phyloP scores from a whole-genome alignment of 2,888 invertebrate species.

The Pardosa pseudoannulata region DNA sequence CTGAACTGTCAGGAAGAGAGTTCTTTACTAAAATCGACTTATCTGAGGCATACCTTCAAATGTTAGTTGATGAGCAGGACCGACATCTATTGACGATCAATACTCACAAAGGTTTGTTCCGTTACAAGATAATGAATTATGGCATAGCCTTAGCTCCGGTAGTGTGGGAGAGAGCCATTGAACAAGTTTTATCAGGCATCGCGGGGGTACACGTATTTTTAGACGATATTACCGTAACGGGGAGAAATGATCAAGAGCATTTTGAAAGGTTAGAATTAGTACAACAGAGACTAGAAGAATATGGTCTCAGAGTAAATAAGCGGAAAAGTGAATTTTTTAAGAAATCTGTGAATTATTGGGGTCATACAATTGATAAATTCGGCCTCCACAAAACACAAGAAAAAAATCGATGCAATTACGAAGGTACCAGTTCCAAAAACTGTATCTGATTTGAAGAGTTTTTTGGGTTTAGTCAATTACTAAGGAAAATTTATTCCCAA shows the following conservation, averaged over 20 bases:
- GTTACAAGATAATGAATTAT: conserved; percentile 75
- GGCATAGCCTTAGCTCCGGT: conserved; percentile 77
- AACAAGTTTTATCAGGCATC: too few species aligned
- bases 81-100: conserved; percentile 76
- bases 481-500: conserved; percentile 52
- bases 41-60: conserved; percentile 76
- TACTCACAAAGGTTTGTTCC: conserved; percentile 75
- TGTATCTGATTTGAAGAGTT: conserved; percentile 42
- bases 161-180: too few species aligned
- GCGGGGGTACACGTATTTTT: too few species aligned
- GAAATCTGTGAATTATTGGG: conserved; percentile 36
- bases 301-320: too few species aligned
- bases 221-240: too few species aligned
- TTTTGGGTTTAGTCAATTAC: too few species aligned
- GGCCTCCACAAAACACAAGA: conserved; percentile 48
- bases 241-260: too few species aligned
- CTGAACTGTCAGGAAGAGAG: neutral
- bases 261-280: too few species aligned
- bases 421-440: conserved; percentile 41
- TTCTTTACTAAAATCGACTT: conserved; percentile 73
- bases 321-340: conserved; percentile 47
- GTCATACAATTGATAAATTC: conserved; percentile 44
- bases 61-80: conserved; percentile 76
- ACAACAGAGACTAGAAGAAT: too few species aligned
- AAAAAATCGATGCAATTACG: conserved; percentile 46